Percentiles rank a stretch among this genome's conserved stretches.
phyloP scores from a whole-genome alignment of 1,140 invertebrate species.

The Tetragnatha versicolor region DNA sequence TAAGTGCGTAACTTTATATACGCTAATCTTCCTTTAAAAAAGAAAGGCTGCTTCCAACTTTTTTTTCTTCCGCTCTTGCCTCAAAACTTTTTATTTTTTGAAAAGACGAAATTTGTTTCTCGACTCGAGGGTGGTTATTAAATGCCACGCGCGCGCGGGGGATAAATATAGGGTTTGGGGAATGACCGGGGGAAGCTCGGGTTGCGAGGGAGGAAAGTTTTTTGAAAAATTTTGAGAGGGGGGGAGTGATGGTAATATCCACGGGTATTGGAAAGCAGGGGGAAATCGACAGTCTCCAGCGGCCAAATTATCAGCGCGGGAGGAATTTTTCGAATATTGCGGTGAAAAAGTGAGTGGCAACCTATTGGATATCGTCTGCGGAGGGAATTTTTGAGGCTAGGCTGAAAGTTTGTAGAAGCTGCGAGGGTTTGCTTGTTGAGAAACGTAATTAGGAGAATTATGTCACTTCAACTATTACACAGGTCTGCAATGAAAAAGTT shows the following conservation, averaged over 20 bases:
- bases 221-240: slow-evolving; percentile 12
- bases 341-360: too few relatives aligned
- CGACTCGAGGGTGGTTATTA: slow-evolving; percentile 38
- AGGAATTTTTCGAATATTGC: too few relatives aligned
- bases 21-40: slow-evolving; percentile 6
- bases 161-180: slow-evolving; percentile 42
- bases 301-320: slow-evolving; percentile 5
- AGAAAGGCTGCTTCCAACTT: too few relatives aligned
- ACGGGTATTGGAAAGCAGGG: not conserved
- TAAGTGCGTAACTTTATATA: slow-evolving; percentile 48
- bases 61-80: too few relatives aligned
- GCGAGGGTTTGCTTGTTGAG: too few relatives aligned
- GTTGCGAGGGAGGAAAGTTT: not conserved
- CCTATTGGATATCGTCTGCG: too few relatives aligned
- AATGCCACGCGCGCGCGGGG: slow-evolving; percentile 17
- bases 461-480: too few relatives aligned
- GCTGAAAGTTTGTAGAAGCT: too few relatives aligned
- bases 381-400: too few relatives aligned
- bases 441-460: too few relatives aligned
- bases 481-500: too few relatives aligned
- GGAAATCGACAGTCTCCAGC: not conserved
- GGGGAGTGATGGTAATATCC: not conserved
- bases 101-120: slow-evolving; percentile 45
- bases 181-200: slow-evolving; percentile 13
- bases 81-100: slow-evolving; percentile 7